These are phyloP conservation scores for Scophthalmus maximus DNA, from an alignment of 2,113 vertebrate genomes.

Conservation along the genomic window DNA sequence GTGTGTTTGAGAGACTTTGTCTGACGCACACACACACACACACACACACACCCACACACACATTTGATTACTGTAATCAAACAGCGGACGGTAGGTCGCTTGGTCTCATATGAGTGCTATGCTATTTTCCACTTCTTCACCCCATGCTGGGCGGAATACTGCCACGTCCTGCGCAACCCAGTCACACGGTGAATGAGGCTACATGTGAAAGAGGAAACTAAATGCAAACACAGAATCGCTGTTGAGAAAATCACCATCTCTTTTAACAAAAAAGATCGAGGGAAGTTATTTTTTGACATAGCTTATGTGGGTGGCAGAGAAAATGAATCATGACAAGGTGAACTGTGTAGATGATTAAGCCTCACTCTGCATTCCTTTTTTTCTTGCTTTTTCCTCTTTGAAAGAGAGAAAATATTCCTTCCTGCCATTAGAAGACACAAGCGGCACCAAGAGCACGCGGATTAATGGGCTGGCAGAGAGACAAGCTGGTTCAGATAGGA, in stretches of 20 bases:
- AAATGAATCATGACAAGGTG: slow-evolving; percentile 5
- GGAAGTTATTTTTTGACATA: not conserved
- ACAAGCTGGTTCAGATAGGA: slow-evolving; percentile 32
- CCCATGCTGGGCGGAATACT: slow-evolving; percentile 41
- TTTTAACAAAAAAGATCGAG: not conserved
- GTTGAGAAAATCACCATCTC: not conserved
- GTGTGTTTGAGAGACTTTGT: slow-evolving; percentile 55
- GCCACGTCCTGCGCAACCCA: slow-evolving; percentile 38
- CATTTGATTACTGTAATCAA: slow-evolving; percentile 71
- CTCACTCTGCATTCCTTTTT: slow-evolving; percentile 1
- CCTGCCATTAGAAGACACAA: slow-evolving; percentile 6
- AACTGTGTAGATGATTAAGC: slow-evolving; percentile 13
- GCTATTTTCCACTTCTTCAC: slow-evolving; percentile 61
- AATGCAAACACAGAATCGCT: slow-evolving; percentile 11
- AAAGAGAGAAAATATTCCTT: not conserved
- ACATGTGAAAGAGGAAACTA: slow-evolving; percentile 40
- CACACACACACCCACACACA: slow-evolving; percentile 15
- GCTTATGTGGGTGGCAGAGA: not conserved
- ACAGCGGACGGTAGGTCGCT: slow-evolving; percentile 38
- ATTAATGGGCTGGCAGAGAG: slow-evolving; percentile 32
- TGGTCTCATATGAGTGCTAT: slow-evolving; percentile 20
- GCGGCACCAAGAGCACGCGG: slow-evolving; percentile 9
- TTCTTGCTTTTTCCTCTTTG: not conserved
- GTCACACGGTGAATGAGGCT: slow-evolving; percentile 41
- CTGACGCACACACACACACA: slow-evolving; percentile 54